These are phyloP conservation scores for Acronicta aceris DNA, from an alignment of 2,888 invertebrate genomes.

Conservation along the genomic window DNA sequence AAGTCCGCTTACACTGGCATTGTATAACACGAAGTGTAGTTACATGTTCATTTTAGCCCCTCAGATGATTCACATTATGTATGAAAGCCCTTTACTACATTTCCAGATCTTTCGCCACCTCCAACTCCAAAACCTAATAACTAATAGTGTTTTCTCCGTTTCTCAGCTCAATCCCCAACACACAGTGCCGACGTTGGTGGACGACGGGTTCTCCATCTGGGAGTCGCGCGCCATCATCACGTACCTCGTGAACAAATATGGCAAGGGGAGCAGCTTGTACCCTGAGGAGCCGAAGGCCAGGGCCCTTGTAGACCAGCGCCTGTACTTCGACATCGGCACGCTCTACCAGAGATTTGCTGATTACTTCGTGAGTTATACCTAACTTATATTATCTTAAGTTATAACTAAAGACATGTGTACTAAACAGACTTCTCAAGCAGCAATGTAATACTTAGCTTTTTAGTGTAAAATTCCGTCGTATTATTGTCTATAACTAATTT, in stretches of 20 bases:
- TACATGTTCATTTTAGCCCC: no score
- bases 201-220: conserved; percentile 94
- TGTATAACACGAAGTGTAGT: no score
- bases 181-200: conserved; percentile 94
- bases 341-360: conserved; percentile 92
- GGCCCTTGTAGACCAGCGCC: conserved; percentile 93
- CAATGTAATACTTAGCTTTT: no score
- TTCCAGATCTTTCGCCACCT: no score
- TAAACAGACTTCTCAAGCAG: no score
- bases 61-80: no score
- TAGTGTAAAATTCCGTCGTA: no score
- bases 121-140: no score
- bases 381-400: neutral
- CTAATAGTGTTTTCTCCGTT: conserved; percentile 6
- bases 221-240: conserved; percentile 95
- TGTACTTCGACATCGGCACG: conserved; percentile 94
- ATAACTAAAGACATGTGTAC: neutral
- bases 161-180: conserved; percentile 95
- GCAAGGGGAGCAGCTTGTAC: conserved; percentile 92
- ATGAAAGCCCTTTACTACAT: no score
- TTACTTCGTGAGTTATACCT: conserved; percentile 92
- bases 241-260: conserved; percentile 95
- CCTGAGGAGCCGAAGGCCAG: conserved; percentile 94
- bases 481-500: no score
- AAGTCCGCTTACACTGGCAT: no score